Percentiles rank a stretch among this genome's conserved stretches.
Conservation (phyloP, 2,113 vertebrate species). For the Paradoxurus hermaphroditus region DNA sequence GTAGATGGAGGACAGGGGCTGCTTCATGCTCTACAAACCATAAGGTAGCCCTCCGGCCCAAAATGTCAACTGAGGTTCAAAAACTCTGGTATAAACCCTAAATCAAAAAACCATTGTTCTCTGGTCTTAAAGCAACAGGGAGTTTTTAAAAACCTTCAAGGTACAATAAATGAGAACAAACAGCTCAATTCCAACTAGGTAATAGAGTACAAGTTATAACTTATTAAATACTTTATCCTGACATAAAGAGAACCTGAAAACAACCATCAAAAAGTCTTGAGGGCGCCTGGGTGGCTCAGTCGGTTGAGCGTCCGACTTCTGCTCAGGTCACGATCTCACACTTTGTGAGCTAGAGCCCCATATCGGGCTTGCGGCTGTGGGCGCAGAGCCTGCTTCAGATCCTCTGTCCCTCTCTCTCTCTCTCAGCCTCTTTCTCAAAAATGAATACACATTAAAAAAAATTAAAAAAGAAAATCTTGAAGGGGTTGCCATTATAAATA, state of each 20-base stretch:
- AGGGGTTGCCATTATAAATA: neutral
- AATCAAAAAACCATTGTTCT: neutral
- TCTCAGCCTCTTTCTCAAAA: too few relatives aligned
- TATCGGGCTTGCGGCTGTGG: too few relatives aligned
- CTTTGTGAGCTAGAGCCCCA: too few relatives aligned
- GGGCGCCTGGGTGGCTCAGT: too few relatives aligned
- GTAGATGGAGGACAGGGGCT: neutral
- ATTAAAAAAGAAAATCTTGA: neutral
- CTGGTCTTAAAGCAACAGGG: neutral
- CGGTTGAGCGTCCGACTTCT: too few relatives aligned
- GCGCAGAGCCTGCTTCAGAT: too few relatives aligned
- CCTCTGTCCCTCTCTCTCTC: too few relatives aligned
- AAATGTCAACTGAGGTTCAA: neutral
- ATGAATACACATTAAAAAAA: too few relatives aligned
- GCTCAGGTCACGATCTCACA: too few relatives aligned
- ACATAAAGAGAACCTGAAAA: neutral
- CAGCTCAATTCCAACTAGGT: neutral
- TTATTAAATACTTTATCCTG: neutral
- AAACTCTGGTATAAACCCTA: neutral
- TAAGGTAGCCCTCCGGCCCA: neutral
- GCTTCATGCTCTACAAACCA: neutral
- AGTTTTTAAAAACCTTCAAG: neutral
- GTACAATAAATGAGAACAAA: neutral
- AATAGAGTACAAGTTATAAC: neutral
- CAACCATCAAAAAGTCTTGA: neutral